Conservation (phyloP, 2,113 vertebrate genomes). For the Synodontis membranacea region DNA sequence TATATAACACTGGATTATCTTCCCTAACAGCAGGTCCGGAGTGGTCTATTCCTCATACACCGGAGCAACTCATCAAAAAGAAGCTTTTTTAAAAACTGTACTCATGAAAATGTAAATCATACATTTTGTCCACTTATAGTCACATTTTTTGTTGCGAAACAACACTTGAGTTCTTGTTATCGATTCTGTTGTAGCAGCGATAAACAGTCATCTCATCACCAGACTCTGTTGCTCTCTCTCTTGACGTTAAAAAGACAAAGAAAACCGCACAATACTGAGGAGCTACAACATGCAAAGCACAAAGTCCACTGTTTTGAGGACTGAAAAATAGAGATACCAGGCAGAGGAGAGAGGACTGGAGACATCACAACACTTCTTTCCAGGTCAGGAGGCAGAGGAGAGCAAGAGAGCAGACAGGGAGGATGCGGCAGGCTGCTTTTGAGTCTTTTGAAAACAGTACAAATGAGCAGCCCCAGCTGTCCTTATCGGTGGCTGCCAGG, state of each 20-base stretch:
- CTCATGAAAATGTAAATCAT: background rate
- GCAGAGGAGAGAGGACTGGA: background rate
- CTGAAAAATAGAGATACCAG: constrained; percentile 13
- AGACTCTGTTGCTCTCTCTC: background rate
- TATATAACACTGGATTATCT: background rate
- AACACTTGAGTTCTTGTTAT: background rate
- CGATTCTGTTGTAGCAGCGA: background rate
- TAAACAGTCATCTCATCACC: background rate
- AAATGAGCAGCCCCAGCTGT: constrained; percentile 35
- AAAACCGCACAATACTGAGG: background rate
- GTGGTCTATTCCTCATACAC: background rate
- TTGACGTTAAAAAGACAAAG: background rate
- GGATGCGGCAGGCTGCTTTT: constrained; percentile 30
- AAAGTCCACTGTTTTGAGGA: background rate
- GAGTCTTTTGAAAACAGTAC: constrained; percentile 36
- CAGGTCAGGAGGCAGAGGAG: constrained; percentile 14
- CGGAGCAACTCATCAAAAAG: background rate
- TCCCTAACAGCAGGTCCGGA: background rate
- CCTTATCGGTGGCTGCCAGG: constrained; percentile 35
- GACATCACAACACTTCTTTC: constrained; percentile 11
- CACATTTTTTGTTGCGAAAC: background rate
- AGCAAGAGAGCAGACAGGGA: constrained; percentile 15
- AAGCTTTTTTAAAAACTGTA: background rate
- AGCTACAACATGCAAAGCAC: background rate
- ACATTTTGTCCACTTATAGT: background rate